Evolutionary conservation across 2,888 invertebrate species (phyloP).

Genomic region (Ypsolopha sequella): DNA sequence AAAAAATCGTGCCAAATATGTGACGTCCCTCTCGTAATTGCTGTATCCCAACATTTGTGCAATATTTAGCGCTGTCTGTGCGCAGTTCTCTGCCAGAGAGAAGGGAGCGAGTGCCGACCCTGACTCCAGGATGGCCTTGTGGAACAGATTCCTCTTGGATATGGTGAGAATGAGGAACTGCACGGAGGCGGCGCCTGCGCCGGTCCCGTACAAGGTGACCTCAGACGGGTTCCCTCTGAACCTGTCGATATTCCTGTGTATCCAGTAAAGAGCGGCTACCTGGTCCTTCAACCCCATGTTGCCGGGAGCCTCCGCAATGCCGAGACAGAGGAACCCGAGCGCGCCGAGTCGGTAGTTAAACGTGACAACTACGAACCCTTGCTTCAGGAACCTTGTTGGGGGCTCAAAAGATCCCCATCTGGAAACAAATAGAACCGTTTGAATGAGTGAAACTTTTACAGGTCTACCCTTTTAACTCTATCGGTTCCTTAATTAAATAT

Average conservation of each 20-base stretch:
- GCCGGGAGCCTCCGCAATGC: slow-evolving; percentile 34
- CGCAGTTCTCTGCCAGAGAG: slow-evolving; percentile 32
- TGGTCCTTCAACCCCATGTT: slow-evolving; percentile 60
- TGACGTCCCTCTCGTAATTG: slow-evolving; percentile 13
- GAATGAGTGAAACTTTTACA: background rate
- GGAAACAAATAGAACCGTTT: slow-evolving; percentile 14
- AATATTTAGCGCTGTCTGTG: slow-evolving; percentile 31
- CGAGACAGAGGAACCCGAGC: slow-evolving; percentile 54
- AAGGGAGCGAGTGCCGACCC: slow-evolving; percentile 47
- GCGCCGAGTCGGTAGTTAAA: slow-evolving; percentile 54
- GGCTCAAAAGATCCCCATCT: slow-evolving; percentile 46
- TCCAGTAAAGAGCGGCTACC: slow-evolving; percentile 52
- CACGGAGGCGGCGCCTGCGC: slow-evolving; percentile 42
- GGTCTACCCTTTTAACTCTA: too few relatives aligned
- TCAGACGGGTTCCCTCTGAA: slow-evolving; percentile 50
- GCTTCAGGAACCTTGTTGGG: slow-evolving; percentile 26
- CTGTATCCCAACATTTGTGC: slow-evolving; percentile 54
- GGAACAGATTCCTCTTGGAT: slow-evolving; percentile 33
- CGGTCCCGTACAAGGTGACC: slow-evolving; percentile 48
- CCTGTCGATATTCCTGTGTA: slow-evolving; percentile 42
- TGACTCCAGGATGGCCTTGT: slow-evolving; percentile 47
- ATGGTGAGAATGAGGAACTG: slow-evolving; percentile 43
- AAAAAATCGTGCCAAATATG: slow-evolving; percentile 27
- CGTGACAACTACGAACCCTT: slow-evolving; percentile 40
- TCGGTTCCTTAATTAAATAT: too few relatives aligned